A percentile compares a stretch with the other conserved stretches of the same genome.
Evolutionary conservation across 2,888 invertebrate species (phyloP).

Genomic region (Iselma pallidipennis): DNA sequence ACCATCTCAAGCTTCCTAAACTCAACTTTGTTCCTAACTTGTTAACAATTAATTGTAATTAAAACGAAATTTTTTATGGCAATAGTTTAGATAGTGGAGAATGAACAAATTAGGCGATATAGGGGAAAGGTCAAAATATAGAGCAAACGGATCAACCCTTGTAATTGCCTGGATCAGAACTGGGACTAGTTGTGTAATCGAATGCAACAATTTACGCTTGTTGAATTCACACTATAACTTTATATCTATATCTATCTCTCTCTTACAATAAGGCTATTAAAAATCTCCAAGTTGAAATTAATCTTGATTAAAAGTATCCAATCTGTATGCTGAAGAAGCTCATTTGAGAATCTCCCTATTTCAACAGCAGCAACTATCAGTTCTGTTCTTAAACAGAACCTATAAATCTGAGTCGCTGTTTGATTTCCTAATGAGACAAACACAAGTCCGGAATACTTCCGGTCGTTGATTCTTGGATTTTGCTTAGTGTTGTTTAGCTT

Average conservation of each 20-base stretch:
- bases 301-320: neutral
- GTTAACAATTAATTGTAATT: neutral
- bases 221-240: neutral
- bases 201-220: slow-evolving; percentile 1
- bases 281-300: neutral
- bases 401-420: slow-evolving; percentile 49
- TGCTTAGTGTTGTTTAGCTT: slow-evolving; percentile 33
- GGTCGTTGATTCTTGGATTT: slow-evolving; percentile 37
- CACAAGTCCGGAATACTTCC: slow-evolving; percentile 46
- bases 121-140: neutral
- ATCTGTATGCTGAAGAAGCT: neutral
- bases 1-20: neutral
- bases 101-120: neutral
- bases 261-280: neutral
- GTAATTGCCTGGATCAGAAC: neutral
- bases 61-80: neutral
- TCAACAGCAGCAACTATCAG: slow-evolving; percentile 23
- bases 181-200: neutral
- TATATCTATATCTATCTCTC: neutral
- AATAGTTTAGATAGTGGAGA: neutral
- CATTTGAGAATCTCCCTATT: neutral
- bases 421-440: slow-evolving; percentile 53
- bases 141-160: neutral
- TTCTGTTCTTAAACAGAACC: slow-evolving; percentile 41
- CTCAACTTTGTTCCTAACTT: no score